Conservation (phyloP, 2,888 invertebrate genomes). For the Epinotia brunnichana region DNA sequence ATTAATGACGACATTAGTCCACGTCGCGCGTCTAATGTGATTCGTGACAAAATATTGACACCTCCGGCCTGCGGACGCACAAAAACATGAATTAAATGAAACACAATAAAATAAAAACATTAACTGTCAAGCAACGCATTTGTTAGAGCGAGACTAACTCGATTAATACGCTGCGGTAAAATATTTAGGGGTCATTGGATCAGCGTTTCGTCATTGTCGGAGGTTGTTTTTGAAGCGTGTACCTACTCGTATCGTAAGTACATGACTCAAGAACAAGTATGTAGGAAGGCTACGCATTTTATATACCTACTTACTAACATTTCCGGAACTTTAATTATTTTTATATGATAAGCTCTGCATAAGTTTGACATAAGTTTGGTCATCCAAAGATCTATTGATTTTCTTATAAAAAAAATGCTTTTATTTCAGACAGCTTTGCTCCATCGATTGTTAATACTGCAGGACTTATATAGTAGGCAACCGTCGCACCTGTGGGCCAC, state of each 20-base stretch:
- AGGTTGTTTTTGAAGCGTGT: constrained; percentile 18
- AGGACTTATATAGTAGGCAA: too few relatives aligned
- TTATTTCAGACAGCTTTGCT: too few relatives aligned
- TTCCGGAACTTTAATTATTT: neutral
- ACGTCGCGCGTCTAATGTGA: constrained; percentile 72
- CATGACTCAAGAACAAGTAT: neutral
- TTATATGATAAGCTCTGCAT: neutral
- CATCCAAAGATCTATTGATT: neutral
- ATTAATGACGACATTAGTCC: constrained; percentile 79
- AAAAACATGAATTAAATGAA: constrained; percentile 74
- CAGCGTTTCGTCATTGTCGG: constrained; percentile 38
- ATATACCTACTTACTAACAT: neutral
- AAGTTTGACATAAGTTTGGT: neutral
- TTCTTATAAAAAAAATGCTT: too few relatives aligned
- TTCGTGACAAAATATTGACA: constrained; percentile 84
- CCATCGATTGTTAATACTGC: too few relatives aligned
- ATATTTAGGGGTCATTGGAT: constrained; percentile 60
- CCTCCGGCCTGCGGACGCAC: constrained; percentile 58
- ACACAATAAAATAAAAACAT: constrained; percentile 66
- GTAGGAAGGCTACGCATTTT: constrained; percentile 3
- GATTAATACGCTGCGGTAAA: constrained; percentile 65
- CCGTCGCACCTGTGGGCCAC: too few relatives aligned
- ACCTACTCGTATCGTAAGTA: neutral
- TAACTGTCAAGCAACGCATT: constrained; percentile 71
- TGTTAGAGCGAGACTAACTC: constrained; percentile 76